Evolutionary conservation across 1,140 invertebrate species (phyloP).

Genomic region (Dufourea novaeangliae): DNA sequence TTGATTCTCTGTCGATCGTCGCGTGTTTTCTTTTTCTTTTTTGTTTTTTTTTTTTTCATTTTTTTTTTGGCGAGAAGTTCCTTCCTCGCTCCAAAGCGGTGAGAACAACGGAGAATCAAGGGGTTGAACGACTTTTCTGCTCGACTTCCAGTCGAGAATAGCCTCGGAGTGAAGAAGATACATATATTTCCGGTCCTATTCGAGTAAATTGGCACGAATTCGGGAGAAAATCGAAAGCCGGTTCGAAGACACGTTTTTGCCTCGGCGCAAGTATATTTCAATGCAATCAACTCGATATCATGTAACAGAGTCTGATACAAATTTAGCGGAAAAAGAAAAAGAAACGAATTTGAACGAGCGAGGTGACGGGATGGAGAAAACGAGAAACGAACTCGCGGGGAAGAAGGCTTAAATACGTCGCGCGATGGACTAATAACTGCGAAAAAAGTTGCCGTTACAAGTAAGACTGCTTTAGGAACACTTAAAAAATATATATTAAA

Average conservation of each 20-base stretch:
- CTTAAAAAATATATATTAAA: constrained; percentile 38
- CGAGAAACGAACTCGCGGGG: constrained; percentile 13
- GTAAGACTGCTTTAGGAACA: constrained; percentile 76
- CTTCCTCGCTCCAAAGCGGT: constrained; percentile 3
- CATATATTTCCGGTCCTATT: constrained; percentile 18
- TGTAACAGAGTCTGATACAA: constrained; percentile 44
- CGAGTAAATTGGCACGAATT: constrained; percentile 30
- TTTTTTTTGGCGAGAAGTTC: background rate
- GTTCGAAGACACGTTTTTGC: constrained; percentile 42
- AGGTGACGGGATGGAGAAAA: background rate
- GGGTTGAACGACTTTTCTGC: background rate
- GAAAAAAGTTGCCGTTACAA: constrained; percentile 68
- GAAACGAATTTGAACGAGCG: background rate
- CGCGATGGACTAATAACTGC: constrained; percentile 53
- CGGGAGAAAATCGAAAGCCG: constrained; percentile 39
- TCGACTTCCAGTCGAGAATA: background rate
- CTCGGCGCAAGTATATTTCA: constrained; percentile 46
- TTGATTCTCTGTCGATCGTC: constrained; percentile 49
- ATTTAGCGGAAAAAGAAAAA: constrained; percentile 1
- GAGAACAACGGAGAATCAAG: background rate
- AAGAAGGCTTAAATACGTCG: constrained; percentile 21
- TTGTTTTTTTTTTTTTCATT: too few species aligned
- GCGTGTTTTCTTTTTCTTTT: constrained; percentile 28
- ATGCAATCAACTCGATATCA: constrained; percentile 27
- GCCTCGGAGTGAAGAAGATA: background rate